Conservation (phyloP, 2,113 vertebrate genomes). For the Coracopsis vasa region DNA sequence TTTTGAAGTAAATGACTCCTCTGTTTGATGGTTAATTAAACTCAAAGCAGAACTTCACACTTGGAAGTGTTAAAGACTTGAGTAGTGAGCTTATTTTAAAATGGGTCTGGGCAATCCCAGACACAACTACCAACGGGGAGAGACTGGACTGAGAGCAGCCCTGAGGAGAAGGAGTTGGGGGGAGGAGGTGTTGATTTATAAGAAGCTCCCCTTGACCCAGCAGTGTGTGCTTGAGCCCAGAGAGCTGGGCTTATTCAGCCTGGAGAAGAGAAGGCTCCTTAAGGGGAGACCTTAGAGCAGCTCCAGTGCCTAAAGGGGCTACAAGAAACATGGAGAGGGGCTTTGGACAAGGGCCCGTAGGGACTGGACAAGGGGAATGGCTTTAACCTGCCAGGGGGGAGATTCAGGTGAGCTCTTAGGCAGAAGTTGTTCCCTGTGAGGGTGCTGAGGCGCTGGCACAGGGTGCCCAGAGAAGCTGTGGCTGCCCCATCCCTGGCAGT, state of each 20-base stretch:
- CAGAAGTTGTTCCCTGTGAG: too few relatives aligned
- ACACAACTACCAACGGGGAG: background rate
- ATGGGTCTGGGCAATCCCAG: background rate
- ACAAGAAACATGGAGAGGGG: background rate
- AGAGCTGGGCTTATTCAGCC: background rate
- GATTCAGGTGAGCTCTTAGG: too few relatives aligned
- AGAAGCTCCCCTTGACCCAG: background rate
- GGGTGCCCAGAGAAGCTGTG: too few relatives aligned
- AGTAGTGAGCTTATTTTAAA: background rate
- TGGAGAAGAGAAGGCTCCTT: background rate
- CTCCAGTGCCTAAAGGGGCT: background rate
- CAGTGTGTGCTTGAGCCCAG: background rate
- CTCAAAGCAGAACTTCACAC: background rate
- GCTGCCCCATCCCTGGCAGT: too few relatives aligned
- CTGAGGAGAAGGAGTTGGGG: background rate
- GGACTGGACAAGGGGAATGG: background rate
- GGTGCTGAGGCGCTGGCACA: too few relatives aligned
- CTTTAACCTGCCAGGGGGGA: background rate
- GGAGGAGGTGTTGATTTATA: background rate
- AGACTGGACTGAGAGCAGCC: background rate
- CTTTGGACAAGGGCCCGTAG: background rate
- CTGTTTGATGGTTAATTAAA: background rate
- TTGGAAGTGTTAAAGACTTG: background rate
- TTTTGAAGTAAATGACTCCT: background rate
- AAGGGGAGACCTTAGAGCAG: background rate